Evolutionary conservation across 2,888 invertebrate genomes (phyloP), one percentile per base, ranked within the genome.

Genomic region (Tuberolachnus salignus): DNA sequence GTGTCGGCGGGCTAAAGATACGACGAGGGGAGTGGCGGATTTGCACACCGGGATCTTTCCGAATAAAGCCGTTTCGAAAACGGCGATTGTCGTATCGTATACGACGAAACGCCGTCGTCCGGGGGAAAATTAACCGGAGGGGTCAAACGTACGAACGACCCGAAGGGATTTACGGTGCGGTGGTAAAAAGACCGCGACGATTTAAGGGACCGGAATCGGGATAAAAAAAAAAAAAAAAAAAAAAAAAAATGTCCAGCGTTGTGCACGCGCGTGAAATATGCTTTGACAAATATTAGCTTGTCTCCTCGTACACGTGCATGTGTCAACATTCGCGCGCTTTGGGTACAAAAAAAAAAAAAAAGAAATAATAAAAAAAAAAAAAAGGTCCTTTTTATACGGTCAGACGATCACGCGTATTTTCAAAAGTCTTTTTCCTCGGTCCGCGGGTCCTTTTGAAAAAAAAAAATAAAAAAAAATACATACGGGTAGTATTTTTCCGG

Each of bases 211-310:
- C 9, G 51, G 72, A 61, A 72, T 61, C 46, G 49, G 26, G 49
- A 34, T 23, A 55, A 44, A 53, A 21, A 10, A 44, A 64, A 64
- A 53, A 9, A 51, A 16, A n/a, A n/a, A n/a, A n/a, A n/a, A n/a
- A 55, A 44, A 53, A 21, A 10, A 44, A 64, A 64, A 53, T 3
- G 34, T 44, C 53, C 23, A 9, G 3, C 21, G 26, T 69, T 69
- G 63, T 53, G 73, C 63, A 53, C 44, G 53, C 49, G 59, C 57
- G 78, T 78, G 69, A 78, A 78, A 78, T 78, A 78, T 78, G 78
- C 69, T 78, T 69, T 69, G 59, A 78, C 78, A 78, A 78, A 78
- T 78, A 78, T 78, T 78, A 69, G 69, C 78, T 78, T 34, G 69
- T 74, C 57, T 23, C 26, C 69, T 66, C 34, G 55, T 49, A 26